These are phyloP conservation scores for Nipponacmea schrenckii DNA, from an alignment of 2,888 invertebrate genomes.

Conservation along the genomic window DNA sequence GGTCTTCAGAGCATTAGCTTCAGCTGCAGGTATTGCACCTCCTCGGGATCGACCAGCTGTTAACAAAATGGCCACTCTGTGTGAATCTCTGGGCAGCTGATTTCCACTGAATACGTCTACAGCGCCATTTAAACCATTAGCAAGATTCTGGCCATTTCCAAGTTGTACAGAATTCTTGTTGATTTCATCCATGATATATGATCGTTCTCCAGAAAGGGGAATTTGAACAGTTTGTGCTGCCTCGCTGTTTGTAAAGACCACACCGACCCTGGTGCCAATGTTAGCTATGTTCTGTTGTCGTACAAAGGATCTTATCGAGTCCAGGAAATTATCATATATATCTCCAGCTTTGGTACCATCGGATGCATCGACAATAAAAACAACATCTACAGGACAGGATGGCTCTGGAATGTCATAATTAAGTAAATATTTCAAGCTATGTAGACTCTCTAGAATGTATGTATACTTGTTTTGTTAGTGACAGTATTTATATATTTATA, in stretches of 20 bases:
- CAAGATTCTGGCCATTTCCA: neutral
- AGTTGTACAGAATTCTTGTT: neutral
- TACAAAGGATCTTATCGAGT: neutral
- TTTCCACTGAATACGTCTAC: neutral
- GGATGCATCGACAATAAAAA: neutral
- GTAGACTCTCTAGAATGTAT: no score
- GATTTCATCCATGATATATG: neutral
- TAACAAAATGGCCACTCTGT: neutral
- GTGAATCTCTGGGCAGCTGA: neutral
- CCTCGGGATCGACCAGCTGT: neutral
- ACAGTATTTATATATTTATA: no score
- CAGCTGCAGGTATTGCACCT: neutral
- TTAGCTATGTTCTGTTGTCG: neutral
- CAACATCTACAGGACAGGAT: neutral
- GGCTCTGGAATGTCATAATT: no score
- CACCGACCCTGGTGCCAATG: neutral
- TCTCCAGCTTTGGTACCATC: neutral
- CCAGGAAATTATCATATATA: neutral
- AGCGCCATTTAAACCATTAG: neutral
- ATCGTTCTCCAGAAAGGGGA: neutral
- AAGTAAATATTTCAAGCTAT: no score
- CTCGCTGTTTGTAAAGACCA: neutral
- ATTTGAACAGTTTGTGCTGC: neutral
- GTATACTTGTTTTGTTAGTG: no score
- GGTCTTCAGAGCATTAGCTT: neutral